Conservation (phyloP, 2,113 vertebrate species). For the Plestiodon gilberti region DNA sequence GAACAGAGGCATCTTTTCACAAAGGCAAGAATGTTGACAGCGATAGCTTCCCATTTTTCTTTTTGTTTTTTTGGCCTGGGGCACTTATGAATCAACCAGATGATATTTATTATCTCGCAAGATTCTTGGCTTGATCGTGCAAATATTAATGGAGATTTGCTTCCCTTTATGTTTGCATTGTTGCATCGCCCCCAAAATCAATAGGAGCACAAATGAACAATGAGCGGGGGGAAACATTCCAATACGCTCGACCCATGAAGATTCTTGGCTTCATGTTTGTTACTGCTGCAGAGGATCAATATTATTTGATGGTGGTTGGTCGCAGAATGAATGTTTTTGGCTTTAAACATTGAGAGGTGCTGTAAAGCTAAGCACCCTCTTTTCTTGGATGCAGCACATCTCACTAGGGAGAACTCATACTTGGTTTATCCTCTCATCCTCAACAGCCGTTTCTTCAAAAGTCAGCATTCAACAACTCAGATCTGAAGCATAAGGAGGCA, state of each 20-base stretch:
- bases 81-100: conserved; percentile 46
- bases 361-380: conserved; percentile 21
- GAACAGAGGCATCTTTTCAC: conserved; percentile 27
- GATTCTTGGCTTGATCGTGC: conserved; percentile 13
- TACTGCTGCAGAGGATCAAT: conserved; percentile 23
- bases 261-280: conserved; percentile 22
- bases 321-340: neutral
- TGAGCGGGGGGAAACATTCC: conserved; percentile 16
- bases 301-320: neutral
- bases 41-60: conserved; percentile 42
- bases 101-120: conserved; percentile 2
- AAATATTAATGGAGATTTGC: conserved; percentile 54
- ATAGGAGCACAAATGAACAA: conserved; percentile 40
- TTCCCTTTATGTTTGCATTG: conserved; percentile 35
- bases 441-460: neutral
- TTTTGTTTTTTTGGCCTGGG: conserved; percentile 23
- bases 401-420: neutral
- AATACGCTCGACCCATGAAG: conserved; percentile 19
- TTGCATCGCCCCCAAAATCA: conserved; percentile 39
- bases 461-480: neutral
- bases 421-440: neutral
- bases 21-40: conserved; percentile 38
- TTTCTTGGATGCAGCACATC: conserved; percentile 23
- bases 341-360: conserved; percentile 35
- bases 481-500: neutral